Percentiles rank a stretch among this genome's conserved stretches.
Conservation (phyloP, 2,797 vertebrate species). For the Girardinus metallicus region DNA sequence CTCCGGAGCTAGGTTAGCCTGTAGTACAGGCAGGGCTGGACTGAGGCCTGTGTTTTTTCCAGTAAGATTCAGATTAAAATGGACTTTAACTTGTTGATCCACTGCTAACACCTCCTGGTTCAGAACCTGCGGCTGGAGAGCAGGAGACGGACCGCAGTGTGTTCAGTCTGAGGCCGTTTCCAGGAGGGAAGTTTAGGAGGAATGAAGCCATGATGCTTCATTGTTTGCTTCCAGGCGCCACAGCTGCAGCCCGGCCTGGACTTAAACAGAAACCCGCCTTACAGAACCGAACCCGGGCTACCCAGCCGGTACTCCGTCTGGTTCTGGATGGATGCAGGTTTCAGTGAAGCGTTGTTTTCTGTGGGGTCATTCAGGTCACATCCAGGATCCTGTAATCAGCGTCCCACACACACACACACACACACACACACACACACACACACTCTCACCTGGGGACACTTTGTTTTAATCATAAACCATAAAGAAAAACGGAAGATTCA, state of each 20-base stretch:
- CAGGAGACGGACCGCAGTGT: neutral
- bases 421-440: too few species aligned
- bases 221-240: slow-evolving; percentile 1
- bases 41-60: neutral
- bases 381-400: neutral
- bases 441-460: neutral
- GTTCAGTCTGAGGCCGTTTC: neutral
- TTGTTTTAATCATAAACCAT: neutral
- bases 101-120: neutral
- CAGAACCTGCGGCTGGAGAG: neutral
- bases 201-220: neutral
- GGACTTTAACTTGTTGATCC: neutral
- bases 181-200: neutral
- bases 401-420: too few species aligned
- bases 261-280: neutral
- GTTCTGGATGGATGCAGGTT: neutral
- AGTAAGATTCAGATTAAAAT: neutral
- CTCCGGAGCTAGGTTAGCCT: slow-evolving; percentile 37
- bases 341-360: neutral
- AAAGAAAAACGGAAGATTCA: neutral
- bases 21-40: neutral
- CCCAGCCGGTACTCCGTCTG: neutral
- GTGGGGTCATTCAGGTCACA: neutral
- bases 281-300: neutral
- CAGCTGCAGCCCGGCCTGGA: neutral